These are phyloP conservation scores for Amorpha juglandis DNA, from an alignment of 2,888 invertebrate species.

Conservation along the genomic window DNA sequence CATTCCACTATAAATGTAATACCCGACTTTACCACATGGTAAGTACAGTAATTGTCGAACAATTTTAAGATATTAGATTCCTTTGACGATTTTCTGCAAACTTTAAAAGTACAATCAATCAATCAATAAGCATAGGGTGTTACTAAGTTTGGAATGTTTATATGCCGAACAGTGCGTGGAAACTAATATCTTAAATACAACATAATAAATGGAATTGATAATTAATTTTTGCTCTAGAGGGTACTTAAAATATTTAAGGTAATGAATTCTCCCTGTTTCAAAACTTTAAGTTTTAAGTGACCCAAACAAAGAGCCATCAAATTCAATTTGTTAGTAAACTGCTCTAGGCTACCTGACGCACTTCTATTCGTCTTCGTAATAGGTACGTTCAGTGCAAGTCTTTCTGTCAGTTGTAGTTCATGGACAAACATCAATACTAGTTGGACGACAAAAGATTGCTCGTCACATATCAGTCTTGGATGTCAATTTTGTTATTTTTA, in stretches of 20 bases:
- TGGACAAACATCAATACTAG: constrained; percentile 15
- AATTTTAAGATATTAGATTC: constrained; percentile 37
- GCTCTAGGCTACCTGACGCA: not conserved
- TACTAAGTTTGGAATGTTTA: constrained; percentile 41
- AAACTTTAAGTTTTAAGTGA: constrained; percentile 20
- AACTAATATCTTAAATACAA: constrained; percentile 23
- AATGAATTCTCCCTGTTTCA: constrained; percentile 14
- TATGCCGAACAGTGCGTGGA: constrained; percentile 22
- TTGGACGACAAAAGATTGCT: constrained; percentile 6
- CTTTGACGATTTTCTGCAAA: constrained; percentile 33
- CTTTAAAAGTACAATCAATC: constrained; percentile 25
- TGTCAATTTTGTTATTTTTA: constrained; percentile 10
- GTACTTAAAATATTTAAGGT: constrained; percentile 18
- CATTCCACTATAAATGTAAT: constrained; percentile 15
- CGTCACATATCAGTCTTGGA: constrained; percentile 24
- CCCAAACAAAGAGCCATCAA: constrained; percentile 10
- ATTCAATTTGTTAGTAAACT: constrained; percentile 13
- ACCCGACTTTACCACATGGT: constrained; percentile 20
- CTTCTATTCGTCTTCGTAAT: constrained; percentile 11
- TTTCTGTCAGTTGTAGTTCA: constrained; percentile 8
- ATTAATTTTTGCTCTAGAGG: constrained; percentile 8
- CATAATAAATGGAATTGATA: constrained; percentile 11
- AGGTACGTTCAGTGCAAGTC: not conserved
- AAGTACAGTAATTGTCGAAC: constrained; percentile 23
- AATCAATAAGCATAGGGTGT: constrained; percentile 33